A percentile compares a stretch with the other conserved stretches of the same genome.
Evolutionary conservation across 2,113 vertebrate genomes (phyloP).

Genomic region (Takifugu flavidus): DNA sequence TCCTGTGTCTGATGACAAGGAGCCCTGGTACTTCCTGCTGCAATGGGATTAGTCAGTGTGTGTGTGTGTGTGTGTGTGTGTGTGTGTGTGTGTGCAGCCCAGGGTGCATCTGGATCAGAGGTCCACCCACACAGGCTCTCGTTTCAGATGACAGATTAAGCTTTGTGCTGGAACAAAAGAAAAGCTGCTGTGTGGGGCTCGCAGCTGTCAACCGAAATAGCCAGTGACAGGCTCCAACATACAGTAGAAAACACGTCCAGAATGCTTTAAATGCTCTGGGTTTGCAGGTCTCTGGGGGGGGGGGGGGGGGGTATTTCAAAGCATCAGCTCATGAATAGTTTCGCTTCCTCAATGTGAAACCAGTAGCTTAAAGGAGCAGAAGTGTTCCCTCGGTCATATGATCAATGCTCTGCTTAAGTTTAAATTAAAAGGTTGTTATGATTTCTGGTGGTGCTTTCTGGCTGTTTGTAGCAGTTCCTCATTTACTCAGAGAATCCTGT

Average conservation of each 20-base stretch:
- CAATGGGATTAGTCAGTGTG: constrained; percentile 7
- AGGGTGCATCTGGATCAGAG: constrained; percentile 57
- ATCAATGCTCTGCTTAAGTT: constrained; percentile 20
- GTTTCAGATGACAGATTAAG: constrained; percentile 41
- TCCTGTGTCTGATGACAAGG: constrained; percentile 53
- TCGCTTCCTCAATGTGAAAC: not conserved
- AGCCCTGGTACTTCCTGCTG: constrained; percentile 44
- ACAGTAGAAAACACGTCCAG: not conserved
- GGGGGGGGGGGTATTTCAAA: not conserved
- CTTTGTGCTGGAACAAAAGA: constrained; percentile 54
- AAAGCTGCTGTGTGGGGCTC: constrained; percentile 30
- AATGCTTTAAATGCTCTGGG: not conserved
- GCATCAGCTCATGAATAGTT: no score
- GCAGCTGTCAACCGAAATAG: not conserved
- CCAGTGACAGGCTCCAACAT: not conserved
- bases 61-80: constrained; percentile 19
- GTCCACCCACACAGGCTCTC: constrained; percentile 54
- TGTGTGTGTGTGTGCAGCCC: constrained; percentile 28
- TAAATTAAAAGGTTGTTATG: constrained; percentile 25
- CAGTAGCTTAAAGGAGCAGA: constrained; percentile 21
- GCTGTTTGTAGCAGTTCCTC: constrained; percentile 31
- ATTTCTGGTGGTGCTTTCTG: constrained; percentile 35
- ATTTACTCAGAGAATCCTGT: constrained; percentile 5
- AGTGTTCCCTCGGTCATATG: constrained; percentile 34
- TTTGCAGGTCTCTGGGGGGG: no score